These are phyloP conservation scores for Myodes glareolus DNA, from an alignment of 2,113 vertebrate species.

Conservation along the genomic window DNA sequence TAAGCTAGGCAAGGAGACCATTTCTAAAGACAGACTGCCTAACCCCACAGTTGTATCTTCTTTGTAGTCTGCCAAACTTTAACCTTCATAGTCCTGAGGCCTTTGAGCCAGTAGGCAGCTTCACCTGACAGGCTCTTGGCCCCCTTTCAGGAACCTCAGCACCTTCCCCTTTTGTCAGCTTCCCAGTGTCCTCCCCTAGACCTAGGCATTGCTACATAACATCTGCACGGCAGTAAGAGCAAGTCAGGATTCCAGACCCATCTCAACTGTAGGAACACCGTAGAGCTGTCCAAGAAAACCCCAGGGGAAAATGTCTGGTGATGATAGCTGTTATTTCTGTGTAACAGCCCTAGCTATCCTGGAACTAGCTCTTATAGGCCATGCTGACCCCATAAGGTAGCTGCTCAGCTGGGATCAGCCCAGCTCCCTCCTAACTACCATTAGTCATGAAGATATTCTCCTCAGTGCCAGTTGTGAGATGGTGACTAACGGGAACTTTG, in stretches of 20 bases:
- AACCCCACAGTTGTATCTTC: not conserved
- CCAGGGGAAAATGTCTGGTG: not conserved
- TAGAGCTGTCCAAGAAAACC: not conserved
- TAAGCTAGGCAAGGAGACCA: not conserved
- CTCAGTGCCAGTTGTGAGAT: not conserved
- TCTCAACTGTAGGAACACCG: not conserved
- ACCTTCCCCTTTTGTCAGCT: not conserved
- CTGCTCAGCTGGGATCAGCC: not conserved
- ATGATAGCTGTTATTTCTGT: not conserved
- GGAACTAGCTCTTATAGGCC: no score
- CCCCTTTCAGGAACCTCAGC: not conserved
- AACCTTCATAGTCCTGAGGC: not conserved
- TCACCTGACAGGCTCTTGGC: not conserved
- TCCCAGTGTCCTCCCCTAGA: not conserved
- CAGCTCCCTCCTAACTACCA: not conserved
- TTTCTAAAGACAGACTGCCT: not conserved
- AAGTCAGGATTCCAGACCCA: not conserved
- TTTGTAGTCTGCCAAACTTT: not conserved
- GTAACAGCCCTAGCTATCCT: no score
- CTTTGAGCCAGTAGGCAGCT: not conserved
- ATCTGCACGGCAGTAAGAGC: not conserved
- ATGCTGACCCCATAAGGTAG: not conserved
- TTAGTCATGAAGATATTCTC: not conserved
- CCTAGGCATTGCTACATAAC: not conserved
- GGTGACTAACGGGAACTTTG: slow-evolving; percentile 67